Evolutionary conservation across 2,888 invertebrate genomes (phyloP).

Genomic region (Watsonalla cultraria): DNA sequence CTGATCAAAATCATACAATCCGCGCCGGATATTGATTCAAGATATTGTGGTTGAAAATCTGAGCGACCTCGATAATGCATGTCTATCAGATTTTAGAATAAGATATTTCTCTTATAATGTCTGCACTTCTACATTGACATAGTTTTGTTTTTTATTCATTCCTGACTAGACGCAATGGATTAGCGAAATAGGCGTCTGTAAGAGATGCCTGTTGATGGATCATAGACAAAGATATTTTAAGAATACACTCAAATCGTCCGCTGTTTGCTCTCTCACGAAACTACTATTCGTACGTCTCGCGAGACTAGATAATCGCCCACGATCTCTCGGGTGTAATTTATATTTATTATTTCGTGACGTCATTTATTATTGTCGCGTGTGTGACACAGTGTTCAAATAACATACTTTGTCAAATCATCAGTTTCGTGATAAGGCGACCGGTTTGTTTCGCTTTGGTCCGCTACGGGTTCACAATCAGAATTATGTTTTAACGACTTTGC

Average conservation of each 20-base stretch:
- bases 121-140: neutral
- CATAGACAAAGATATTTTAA: neutral
- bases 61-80: neutral
- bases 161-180: neutral
- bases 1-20: neutral
- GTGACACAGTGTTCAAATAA: conserved; percentile 34
- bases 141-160: neutral
- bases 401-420: conserved; percentile 26
- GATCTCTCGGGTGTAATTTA: neutral
- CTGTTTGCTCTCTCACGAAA: neutral
- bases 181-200: neutral
- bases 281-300: neutral
- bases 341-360: neutral
- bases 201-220: neutral
- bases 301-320: neutral
- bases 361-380: conserved; percentile 34
- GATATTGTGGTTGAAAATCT: neutral
- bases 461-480: conserved; percentile 37
- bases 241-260: neutral
- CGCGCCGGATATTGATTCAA: neutral
- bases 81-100: neutral
- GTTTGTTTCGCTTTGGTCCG: conserved; percentile 23
- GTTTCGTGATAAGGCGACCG: conserved; percentile 36
- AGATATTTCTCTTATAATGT: neutral
- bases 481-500: conserved; percentile 40